phyloP scores from a whole-genome alignment of 2,113 vertebrate genomes.

The Micronycteris hirsuta region DNA sequence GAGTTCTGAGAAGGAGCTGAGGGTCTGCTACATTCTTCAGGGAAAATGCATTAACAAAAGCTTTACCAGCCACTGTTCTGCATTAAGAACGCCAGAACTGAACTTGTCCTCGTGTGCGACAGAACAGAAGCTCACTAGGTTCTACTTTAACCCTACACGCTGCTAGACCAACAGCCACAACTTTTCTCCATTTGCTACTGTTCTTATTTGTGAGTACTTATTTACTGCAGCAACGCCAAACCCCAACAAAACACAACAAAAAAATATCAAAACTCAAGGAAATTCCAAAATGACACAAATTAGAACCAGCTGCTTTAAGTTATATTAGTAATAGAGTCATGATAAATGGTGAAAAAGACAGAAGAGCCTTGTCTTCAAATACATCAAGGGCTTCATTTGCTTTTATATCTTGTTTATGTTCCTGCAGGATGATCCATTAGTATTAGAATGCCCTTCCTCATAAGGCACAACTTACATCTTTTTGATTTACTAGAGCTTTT shows the following conservation, averaged over 20 bases:
- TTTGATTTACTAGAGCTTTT: conserved; percentile 26
- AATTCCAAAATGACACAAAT: conserved; percentile 60
- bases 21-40: background rate
- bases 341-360: conserved; percentile 56
- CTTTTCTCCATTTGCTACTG: conserved; percentile 55
- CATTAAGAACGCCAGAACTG: background rate
- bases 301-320: conserved; percentile 51
- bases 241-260: background rate
- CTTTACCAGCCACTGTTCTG: background rate
- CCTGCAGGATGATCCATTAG: conserved; percentile 31
- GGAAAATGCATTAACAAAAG: background rate
- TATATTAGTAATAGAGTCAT: conserved; percentile 54
- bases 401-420: conserved; percentile 42
- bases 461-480: background rate
- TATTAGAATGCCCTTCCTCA: background rate
- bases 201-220: conserved; percentile 60
- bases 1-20: background rate
- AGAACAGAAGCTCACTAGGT: background rate
- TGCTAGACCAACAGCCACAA: conserved; percentile 66
- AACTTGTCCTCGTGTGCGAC: background rate
- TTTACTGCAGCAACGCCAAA: background rate
- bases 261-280: conserved; percentile 45
- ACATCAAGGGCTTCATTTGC: background rate
- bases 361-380: background rate
- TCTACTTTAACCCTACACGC: background rate